These are phyloP conservation scores for Cepaea hortensis DNA, from an alignment of 2,888 invertebrate species.

Conservation along the genomic window DNA sequence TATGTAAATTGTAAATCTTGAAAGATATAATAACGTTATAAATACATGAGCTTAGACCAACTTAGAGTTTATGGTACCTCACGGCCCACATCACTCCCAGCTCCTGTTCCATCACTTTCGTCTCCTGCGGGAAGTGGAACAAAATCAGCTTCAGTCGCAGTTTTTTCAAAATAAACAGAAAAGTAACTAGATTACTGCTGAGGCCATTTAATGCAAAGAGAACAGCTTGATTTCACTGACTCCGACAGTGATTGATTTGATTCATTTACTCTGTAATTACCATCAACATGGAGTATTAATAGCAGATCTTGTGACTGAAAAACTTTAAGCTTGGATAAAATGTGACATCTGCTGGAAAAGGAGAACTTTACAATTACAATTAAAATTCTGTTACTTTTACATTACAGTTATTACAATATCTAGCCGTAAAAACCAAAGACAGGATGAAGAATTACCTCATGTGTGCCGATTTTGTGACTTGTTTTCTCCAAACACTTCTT, in stretches of 20 bases:
- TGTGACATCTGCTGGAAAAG: conserved; percentile 14
- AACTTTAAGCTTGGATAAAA: conserved; percentile 26
- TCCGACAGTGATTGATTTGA: conserved; percentile 6
- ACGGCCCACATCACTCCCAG: conserved; percentile 64
- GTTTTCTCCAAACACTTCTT: conserved; percentile 80
- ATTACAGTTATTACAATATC: background rate
- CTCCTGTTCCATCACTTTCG: conserved; percentile 67
- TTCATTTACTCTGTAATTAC: conserved; percentile 5
- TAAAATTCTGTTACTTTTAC: background rate
- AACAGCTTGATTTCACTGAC: conserved; percentile 30
- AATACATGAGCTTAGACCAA: conserved; percentile 49
- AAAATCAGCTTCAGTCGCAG: conserved; percentile 69
- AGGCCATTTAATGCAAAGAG: conserved; percentile 25
- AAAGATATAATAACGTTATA: conserved; percentile 37
- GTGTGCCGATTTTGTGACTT: conserved; percentile 81
- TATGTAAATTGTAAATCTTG: conserved; percentile 48
- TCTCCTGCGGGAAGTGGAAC: conserved; percentile 72
- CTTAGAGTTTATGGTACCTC: conserved; percentile 63
- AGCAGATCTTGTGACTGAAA: background rate
- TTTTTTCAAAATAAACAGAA: conserved; percentile 46
- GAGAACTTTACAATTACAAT: background rate
- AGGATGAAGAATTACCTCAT: conserved; percentile 83
- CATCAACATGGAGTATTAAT: conserved; percentile 17
- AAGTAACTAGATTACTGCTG: conserved; percentile 48
- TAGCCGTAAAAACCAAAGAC: background rate